Base-by-base conservation (phyloP, 2,888 invertebrate genomes). In the Drosophila siamana region DNA sequence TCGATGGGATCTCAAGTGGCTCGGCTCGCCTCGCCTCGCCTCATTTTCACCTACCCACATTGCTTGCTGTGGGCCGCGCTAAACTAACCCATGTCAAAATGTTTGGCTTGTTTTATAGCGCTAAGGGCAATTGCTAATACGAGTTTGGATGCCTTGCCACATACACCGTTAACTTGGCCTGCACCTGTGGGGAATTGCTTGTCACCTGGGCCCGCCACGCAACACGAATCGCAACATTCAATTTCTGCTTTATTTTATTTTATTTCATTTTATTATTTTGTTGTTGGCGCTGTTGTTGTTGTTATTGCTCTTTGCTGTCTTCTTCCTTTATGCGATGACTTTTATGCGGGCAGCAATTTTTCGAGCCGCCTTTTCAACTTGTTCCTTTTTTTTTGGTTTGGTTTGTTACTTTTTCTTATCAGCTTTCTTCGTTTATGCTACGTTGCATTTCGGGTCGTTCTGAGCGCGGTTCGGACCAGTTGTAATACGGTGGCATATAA, bases 401-500 rank as follows among this genome's bases (percentile, higher is more conserved):
- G 19, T 19, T 38, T 33, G 51, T 77, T 71, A 30, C 64, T 63
- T 59, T 65, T 69, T 71, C 84, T 88, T 84, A 83, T 83, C 83
- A 88, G 88, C 88, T 87, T 83, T 78, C 80, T 86, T 88, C 84
- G 78, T 88, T 85, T 85, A 70, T 88, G 84, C 80, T 86, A 74
- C 88, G 68, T 54, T 80, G 84, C 86, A 69, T 78, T 80, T 84
- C 60, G 77, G 74, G 74, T 64, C 69, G 46, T 56, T 60, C 33
- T 57, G 69, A 57, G 62, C 51, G 36, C 56, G 56, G 30, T 26
- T 61, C 54, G 22, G 41, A 59, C 66, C 69, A 66, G 86, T 83
- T 84, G 84, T 88, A 85, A 85, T 74, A 79, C 85, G 85, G 85
- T 88, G 88, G 85, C 85, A 85, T 86, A 84, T 86, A 85, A 88